Evolutionary conservation across 2,113 vertebrate genomes (phyloP).

Genomic region (Pholis gunnellus): DNA sequence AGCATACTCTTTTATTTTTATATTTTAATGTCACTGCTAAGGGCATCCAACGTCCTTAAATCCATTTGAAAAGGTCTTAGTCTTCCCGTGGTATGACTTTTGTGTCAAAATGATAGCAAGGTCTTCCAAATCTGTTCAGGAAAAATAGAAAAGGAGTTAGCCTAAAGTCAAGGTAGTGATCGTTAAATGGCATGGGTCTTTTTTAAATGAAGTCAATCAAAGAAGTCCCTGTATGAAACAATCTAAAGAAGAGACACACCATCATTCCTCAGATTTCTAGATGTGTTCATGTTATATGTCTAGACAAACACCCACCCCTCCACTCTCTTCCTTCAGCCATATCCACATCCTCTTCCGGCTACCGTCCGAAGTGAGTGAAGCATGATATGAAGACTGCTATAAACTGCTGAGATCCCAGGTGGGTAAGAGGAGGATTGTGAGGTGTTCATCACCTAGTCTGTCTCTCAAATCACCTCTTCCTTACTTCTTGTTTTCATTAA

Average conservation of each 20-base stretch:
- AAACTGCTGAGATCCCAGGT: conserved; percentile 19
- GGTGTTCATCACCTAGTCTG: neutral
- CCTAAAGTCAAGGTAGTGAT: neutral
- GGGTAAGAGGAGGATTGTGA: neutral
- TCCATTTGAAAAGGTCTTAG: conserved; percentile 58
- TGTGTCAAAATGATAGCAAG: conserved; percentile 36
- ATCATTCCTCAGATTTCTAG: conserved; percentile 22
- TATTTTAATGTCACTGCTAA: conserved; percentile 65
- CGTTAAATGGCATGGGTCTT: neutral
- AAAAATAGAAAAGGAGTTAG: neutral
- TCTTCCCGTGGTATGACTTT: conserved; percentile 53
- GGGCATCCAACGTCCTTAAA: conserved; percentile 70
- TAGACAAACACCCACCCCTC: conserved; percentile 43
- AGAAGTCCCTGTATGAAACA: conserved; percentile 8
- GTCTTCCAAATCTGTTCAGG: neutral
- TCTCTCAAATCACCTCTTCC: neutral
- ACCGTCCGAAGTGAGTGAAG: conserved; percentile 24
- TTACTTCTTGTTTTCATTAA: neutral
- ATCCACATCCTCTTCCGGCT: conserved; percentile 67
- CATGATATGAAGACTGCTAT: conserved; percentile 18
- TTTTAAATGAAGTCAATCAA: conserved; percentile 25
- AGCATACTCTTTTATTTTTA: conserved; percentile 53
- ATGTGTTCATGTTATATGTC: conserved; percentile 44
- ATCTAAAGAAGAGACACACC: conserved; percentile 13
- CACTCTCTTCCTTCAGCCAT: conserved; percentile 55